phyloP scores from a whole-genome alignment of 2,113 vertebrate species.

The Nibea albiflora region DNA sequence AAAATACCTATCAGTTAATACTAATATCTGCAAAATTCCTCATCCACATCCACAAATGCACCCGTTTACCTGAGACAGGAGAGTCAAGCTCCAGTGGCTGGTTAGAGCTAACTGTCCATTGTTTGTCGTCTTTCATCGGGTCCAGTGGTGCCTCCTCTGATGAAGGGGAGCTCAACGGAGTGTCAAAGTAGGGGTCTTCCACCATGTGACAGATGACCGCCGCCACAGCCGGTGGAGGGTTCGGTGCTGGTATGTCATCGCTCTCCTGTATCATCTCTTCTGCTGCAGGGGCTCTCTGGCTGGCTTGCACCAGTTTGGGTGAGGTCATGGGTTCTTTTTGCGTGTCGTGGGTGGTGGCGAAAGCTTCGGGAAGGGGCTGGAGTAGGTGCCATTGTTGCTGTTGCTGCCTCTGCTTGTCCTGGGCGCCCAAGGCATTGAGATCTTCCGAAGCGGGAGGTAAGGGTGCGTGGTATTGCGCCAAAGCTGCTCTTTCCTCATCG shows the following conservation, averaged over 20 bases:
- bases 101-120: slow-evolving; percentile 26
- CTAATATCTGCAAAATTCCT: neutral
- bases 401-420: slow-evolving; percentile 11
- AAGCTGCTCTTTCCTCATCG: slow-evolving; percentile 23
- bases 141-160: neutral
- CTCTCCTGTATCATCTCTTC: neutral
- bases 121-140: neutral
- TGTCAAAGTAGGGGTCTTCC: slow-evolving; percentile 85
- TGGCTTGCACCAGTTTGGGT: neutral
- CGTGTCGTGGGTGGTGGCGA: neutral
- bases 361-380: neutral
- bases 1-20: slow-evolving; percentile 16
- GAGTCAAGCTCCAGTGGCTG: slow-evolving; percentile 37
- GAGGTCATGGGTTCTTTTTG: slow-evolving; percentile 15
- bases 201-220: slow-evolving; percentile 72
- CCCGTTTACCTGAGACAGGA: slow-evolving; percentile 64
- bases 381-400: slow-evolving; percentile 11
- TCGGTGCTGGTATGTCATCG: neutral
- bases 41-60: neutral
- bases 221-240: neutral
- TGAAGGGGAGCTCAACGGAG: slow-evolving; percentile 14
- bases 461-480: neutral
- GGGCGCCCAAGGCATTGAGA: neutral
- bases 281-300: neutral
- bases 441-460: slow-evolving; percentile 20